phyloP scores from a whole-genome alignment of 2,888 invertebrate species.

The Drosophila nigricruria region DNA sequence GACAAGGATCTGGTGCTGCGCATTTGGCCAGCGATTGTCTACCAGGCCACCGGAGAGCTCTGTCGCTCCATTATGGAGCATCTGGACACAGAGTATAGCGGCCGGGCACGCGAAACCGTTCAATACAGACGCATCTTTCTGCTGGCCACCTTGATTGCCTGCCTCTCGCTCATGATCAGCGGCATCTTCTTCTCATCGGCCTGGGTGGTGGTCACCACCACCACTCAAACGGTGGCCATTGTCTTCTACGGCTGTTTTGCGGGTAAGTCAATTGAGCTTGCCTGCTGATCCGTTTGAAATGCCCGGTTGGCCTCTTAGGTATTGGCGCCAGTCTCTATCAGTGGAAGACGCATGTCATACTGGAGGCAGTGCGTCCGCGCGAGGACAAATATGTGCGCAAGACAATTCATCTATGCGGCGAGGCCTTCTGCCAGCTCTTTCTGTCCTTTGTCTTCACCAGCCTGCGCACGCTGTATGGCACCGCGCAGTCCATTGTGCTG shows the following conservation, averaged over 20 bases:
- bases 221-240: conserved; percentile 83
- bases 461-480: conserved; percentile 84
- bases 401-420: conserved; percentile 84
- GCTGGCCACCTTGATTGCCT: conserved; percentile 82
- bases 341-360: conserved; percentile 83
- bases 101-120: conserved; percentile 78
- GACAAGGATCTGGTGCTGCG: conserved; percentile 83
- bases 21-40: conserved; percentile 85
- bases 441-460: conserved; percentile 85
- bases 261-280: conserved; percentile 58
- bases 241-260: conserved; percentile 84
- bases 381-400: conserved; percentile 85
- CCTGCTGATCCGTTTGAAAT: neutral
- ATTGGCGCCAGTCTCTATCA: conserved; percentile 83
- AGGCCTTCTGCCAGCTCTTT: conserved; percentile 85
- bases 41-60: conserved; percentile 83
- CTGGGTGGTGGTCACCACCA: conserved; percentile 83
- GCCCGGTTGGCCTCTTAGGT: conserved; percentile 63
- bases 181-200: conserved; percentile 85
- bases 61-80: conserved; percentile 84
- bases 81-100: conserved; percentile 82
- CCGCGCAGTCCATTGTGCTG: conserved; percentile 83
- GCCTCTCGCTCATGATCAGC: conserved; percentile 83
- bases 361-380: conserved; percentile 84
- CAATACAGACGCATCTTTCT: conserved; percentile 82